A percentile compares a stretch with the other conserved stretches of the same genome.
Evolutionary conservation across 2,113 vertebrate species (phyloP).

Genomic region (Channa maculata): DNA sequence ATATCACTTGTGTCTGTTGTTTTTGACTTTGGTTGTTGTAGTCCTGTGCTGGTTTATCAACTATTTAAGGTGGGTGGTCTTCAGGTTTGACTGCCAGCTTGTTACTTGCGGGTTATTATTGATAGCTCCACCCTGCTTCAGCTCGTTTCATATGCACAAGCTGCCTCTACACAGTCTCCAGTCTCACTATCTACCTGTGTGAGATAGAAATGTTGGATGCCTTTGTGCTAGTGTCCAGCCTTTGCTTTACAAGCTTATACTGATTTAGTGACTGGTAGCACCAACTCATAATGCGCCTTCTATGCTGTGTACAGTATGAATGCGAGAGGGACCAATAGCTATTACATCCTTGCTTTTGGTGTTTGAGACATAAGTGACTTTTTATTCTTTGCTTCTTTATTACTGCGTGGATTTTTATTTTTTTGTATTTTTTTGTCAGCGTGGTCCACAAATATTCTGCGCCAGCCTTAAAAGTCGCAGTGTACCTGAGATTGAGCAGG

Average conservation of each 20-base stretch:
- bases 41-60: conserved; percentile 37
- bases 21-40: conserved; percentile 14
- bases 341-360: conserved; percentile 1
- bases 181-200: conserved; percentile 57
- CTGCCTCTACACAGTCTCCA: conserved; percentile 5
- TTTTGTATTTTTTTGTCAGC: neutral
- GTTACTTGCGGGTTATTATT: conserved; percentile 66
- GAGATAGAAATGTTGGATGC: conserved; percentile 51
- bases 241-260: conserved; percentile 6
- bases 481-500: neutral
- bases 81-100: conserved; percentile 53
- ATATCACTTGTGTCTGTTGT: neutral
- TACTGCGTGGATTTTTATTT: neutral
- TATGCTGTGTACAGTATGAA: conserved; percentile 33
- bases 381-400: neutral
- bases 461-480: conserved; percentile 13
- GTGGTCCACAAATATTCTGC: conserved; percentile 17
- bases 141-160: conserved; percentile 39
- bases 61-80: conserved; percentile 20
- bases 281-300: conserved; percentile 48
- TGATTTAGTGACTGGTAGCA: conserved; percentile 44
- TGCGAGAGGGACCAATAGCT: neutral
- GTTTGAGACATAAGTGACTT: conserved; percentile 1
- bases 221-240: conserved; percentile 51
- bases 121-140: conserved; percentile 50